Conservation (phyloP, 2,113 vertebrate genomes). For the Dipodomys stephensi region DNA sequence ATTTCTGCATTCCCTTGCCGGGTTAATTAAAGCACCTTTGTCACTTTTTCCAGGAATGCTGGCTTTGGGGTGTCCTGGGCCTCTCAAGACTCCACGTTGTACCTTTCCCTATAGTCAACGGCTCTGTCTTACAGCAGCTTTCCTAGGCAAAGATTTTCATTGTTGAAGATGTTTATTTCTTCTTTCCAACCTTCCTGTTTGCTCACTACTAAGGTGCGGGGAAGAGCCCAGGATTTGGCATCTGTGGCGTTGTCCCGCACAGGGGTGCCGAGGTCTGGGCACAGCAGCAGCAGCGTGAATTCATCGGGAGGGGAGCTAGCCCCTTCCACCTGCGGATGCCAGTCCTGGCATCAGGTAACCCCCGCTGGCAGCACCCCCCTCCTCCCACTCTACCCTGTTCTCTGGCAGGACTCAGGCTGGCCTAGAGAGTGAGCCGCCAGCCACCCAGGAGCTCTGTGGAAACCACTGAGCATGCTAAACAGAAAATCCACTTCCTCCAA, state of each 20-base stretch:
- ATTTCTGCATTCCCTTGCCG: neutral
- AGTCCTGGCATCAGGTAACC: neutral
- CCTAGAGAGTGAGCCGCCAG: neutral
- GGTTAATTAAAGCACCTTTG: neutral
- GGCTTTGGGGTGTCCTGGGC: neutral
- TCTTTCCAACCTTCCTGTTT: neutral
- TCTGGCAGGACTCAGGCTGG: neutral
- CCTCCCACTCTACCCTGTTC: too few species aligned
- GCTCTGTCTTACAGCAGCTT: neutral
- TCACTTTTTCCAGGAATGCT: neutral
- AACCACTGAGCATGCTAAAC: neutral
- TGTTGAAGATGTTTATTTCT: neutral
- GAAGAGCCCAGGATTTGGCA: too few species aligned
- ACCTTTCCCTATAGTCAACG: neutral
- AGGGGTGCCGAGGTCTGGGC: neutral
- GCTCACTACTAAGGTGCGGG: neutral
- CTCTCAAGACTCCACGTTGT: fast-evolving
- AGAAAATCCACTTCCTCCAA: neutral
- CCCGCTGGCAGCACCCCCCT: neutral
- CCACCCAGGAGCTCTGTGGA: neutral
- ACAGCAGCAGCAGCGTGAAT: neutral
- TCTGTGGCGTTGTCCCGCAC: neutral
- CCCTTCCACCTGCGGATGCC: too few species aligned
- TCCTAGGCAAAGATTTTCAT: neutral
- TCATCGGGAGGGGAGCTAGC: too few species aligned